Conservation (phyloP, 2,888 invertebrate genomes). For the Melinaea marsaeus region DNA sequence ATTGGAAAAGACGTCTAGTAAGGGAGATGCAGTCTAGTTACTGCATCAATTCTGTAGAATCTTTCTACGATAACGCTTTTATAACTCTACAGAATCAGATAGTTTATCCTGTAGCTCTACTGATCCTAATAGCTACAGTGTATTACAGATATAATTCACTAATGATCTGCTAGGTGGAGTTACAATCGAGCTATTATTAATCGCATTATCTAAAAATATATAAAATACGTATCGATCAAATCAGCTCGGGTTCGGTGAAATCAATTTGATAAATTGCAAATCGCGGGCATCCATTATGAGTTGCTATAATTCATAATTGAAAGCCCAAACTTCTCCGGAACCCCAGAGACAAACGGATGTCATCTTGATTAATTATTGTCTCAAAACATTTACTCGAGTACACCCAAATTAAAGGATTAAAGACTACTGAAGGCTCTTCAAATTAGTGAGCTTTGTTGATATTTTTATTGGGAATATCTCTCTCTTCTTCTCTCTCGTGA, state of each 20-base stretch:
- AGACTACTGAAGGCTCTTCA: constrained; percentile 27
- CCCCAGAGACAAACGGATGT: constrained; percentile 70
- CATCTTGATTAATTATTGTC: constrained; percentile 76
- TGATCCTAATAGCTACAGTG: too few species aligned
- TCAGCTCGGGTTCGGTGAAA: constrained; percentile 61
- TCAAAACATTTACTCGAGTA: constrained; percentile 47
- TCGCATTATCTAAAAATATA: not conserved
- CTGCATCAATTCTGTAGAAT: too few species aligned
- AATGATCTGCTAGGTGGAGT: too few species aligned
- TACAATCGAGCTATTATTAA: too few species aligned
- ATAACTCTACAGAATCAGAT: too few species aligned
- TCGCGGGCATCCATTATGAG: constrained; percentile 70
- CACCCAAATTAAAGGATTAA: constrained; percentile 38
- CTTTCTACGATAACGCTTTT: too few species aligned
- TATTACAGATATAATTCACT: too few species aligned
- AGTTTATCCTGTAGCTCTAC: too few species aligned
- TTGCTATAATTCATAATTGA: constrained; percentile 75
- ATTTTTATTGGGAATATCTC: too few species aligned
- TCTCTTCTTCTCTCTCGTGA: too few species aligned
- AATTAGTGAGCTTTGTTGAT: constrained; percentile 2
- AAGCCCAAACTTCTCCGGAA: constrained; percentile 60
- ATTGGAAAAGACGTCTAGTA: too few species aligned
- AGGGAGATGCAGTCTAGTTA: too few species aligned
- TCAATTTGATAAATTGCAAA: constrained; percentile 74
- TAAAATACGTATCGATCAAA: constrained; percentile 26